Percentiles rank a stretch among this genome's conserved stretches.
phyloP scores from a whole-genome alignment of 2,888 invertebrate species.

The Alcis repandata region DNA sequence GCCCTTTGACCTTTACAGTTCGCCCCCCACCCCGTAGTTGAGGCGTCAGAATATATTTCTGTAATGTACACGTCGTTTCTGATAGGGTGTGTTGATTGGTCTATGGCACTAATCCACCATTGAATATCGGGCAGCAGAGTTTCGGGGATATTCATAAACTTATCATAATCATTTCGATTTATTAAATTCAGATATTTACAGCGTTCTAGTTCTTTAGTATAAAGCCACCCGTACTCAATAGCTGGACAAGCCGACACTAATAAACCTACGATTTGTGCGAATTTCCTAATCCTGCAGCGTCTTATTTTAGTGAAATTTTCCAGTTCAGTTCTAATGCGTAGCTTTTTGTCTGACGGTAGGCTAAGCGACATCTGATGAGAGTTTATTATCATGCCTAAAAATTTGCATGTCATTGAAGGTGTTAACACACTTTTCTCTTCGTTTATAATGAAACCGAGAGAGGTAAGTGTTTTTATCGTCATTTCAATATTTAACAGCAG shows the following conservation, averaged over 20 bases:
- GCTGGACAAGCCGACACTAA: no score
- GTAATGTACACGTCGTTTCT: constrained; percentile 1
- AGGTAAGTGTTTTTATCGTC: constrained; percentile 12
- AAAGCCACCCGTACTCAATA: constrained; percentile 53
- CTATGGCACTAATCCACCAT: constrained; percentile 25
- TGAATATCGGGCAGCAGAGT: neutral
- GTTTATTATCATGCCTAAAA: constrained; percentile 39
- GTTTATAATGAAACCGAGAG: constrained; percentile 43
- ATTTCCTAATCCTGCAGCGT: constrained; percentile 42
- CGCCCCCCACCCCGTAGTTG: constrained; percentile 21
- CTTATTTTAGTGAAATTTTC: constrained; percentile 23
- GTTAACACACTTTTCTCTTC: constrained; percentile 39
- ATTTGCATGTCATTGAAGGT: constrained; percentile 36
- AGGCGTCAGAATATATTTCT: constrained; percentile 26
- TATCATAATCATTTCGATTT: constrained; percentile 7
- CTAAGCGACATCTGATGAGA: constrained; percentile 22
- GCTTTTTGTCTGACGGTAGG: constrained; percentile 41
- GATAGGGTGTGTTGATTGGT: constrained; percentile 6
- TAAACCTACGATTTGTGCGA: constrained; percentile 44
- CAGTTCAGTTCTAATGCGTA: constrained; percentile 25
- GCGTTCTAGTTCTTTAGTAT: constrained; percentile 51
- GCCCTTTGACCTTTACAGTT: neutral
- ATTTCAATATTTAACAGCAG: neutral
- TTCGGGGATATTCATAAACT: constrained; percentile 12
- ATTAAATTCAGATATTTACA: constrained; percentile 39